Evolutionary conservation across 2,888 invertebrate genomes (phyloP).

Genomic region (Diarsia brunnea): DNA sequence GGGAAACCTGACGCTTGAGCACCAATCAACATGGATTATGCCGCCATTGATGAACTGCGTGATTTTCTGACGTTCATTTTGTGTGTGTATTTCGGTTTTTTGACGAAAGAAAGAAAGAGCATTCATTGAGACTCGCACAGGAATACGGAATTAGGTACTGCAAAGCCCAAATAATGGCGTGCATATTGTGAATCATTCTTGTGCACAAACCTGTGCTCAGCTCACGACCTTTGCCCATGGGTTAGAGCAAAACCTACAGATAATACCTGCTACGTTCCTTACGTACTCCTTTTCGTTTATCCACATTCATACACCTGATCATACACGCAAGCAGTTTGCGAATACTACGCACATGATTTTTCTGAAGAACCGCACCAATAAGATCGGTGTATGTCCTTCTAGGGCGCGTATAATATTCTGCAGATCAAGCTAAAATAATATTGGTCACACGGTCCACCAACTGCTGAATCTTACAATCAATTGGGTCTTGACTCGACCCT

Average conservation of each 20-base stretch:
- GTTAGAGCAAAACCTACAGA: not conserved
- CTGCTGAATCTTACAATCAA: not conserved
- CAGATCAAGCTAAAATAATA: not conserved
- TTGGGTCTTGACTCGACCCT: slow-evolving; percentile 23
- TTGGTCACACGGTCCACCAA: not conserved
- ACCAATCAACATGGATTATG: slow-evolving; percentile 39
- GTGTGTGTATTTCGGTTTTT: slow-evolving; percentile 10
- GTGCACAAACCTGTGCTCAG: no score
- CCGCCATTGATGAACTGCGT: slow-evolving; percentile 42
- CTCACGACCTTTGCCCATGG: not conserved
- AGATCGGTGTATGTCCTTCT: not conserved
- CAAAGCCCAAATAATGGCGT: not conserved
- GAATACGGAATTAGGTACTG: not conserved
- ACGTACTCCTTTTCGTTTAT: not conserved
- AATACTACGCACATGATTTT: not conserved
- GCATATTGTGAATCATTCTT: no score
- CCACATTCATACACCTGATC: not conserved
- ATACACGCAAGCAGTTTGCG: not conserved
- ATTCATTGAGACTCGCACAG: not conserved
- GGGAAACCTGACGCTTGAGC: slow-evolving; percentile 55
- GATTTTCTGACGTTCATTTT: slow-evolving; percentile 25
- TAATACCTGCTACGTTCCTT: not conserved
- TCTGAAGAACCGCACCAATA: not conserved
- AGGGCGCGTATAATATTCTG: not conserved
- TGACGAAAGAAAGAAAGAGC: not conserved